Base-by-base conservation (phyloP, 2,888 invertebrate species). In the Aspidiotus destructor region DNA sequence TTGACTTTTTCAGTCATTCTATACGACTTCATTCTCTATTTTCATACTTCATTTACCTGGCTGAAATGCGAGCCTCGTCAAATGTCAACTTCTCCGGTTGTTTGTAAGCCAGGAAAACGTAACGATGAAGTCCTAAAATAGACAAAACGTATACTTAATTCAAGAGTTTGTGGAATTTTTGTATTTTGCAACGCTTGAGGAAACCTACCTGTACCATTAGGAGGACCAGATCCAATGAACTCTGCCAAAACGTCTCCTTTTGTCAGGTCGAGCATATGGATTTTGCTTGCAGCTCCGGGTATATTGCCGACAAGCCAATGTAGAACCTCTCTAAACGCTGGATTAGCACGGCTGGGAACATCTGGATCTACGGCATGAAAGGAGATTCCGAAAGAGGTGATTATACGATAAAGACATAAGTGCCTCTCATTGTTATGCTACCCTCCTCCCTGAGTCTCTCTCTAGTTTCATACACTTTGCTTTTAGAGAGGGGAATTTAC, bases 231-330 rank as follows among this genome's bases (percentile, higher is more conserved):
- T 54, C 93, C 93, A 48, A 89, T 77, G 78, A 92, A 96, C 7
- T 83, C 85, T 0, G 88, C 83, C 0, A 93, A 79, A 0, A 82
- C 82, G 68, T 92, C 88, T 7, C 95, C 95, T 5, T 81, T 79
- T 0, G 76, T 74, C 2, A 94, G 76, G 72, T 88, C 80, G 5
- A 28, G 28, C 28, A 5, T 5, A 28, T 28, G 28, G 1, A 28
- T 28, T 28, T 28, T 28, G 28, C 28, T 28, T 28, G 28, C 28
- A 72, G 75, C 78, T 11, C 88, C 92, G 15, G 87, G 88, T 72
- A 96, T 88, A 76, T 94, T 94, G 28, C 84, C 88, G 0, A 95
- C 87, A 6, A 93, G 77, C 94, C 94, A 95, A 78, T 95, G 94
- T 75, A 88, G 88, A 86, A 88, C 92, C 77, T 95, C 94, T 48